Evolutionary conservation across 2,113 vertebrate species (phyloP).

Genomic region (Ascaphus truei): DNA sequence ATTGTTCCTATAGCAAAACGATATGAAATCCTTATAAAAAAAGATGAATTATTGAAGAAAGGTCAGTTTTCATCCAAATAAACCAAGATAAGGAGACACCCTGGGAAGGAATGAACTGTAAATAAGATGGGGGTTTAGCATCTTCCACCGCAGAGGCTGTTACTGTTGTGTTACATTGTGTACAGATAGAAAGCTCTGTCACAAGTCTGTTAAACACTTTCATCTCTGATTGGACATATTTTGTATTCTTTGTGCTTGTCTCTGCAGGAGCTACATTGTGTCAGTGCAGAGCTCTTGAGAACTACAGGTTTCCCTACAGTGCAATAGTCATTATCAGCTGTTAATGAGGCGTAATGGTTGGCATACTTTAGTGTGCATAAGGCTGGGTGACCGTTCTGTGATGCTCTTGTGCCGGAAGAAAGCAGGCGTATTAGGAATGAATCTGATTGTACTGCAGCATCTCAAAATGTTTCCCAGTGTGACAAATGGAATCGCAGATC

Average conservation of each 20-base stretch:
- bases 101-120: neutral
- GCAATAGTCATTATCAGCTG: constrained; percentile 12
- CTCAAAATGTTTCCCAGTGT: neutral
- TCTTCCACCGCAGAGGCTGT: neutral
- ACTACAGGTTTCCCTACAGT: neutral
- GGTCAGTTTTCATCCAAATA: neutral
- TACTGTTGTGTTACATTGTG: neutral
- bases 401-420: neutral
- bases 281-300: neutral
- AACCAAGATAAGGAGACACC: neutral
- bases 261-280: constrained; percentile 15
- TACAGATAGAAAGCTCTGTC: constrained; percentile 8
- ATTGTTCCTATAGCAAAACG: too few relatives aligned
- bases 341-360: constrained; percentile 25
- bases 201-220: constrained; percentile 21
- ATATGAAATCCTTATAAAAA: too few relatives aligned
- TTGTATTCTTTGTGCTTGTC: neutral
- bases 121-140: neutral
- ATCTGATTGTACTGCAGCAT: constrained; percentile 1
- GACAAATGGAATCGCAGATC: neutral
- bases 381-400: too few relatives aligned
- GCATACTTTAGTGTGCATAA: constrained; percentile 15
- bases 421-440: constrained; percentile 1
- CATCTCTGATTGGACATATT: constrained; percentile 17
- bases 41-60: neutral